phyloP scores from a whole-genome alignment of 2,888 invertebrate species.

The Cosmia pyralina region DNA sequence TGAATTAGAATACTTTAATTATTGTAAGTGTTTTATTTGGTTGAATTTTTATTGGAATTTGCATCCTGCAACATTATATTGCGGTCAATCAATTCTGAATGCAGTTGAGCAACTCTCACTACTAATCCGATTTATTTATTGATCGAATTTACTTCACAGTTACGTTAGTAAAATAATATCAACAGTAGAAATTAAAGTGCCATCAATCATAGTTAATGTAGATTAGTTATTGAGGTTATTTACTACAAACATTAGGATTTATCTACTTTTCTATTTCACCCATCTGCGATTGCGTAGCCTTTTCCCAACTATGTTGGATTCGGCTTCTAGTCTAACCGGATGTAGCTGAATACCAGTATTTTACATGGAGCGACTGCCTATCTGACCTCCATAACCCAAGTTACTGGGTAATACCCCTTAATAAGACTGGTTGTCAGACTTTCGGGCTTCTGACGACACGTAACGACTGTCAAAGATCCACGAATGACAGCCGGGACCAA shows the following conservation, averaged over 20 bases:
- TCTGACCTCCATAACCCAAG: no score
- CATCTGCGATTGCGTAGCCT: no score
- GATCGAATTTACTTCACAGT: background rate
- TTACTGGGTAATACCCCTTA: no score
- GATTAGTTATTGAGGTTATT: background rate
- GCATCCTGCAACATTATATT: background rate
- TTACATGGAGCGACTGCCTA: no score
- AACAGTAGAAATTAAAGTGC: constrained; percentile 4
- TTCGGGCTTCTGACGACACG: no score
- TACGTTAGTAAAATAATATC: background rate
- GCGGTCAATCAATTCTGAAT: background rate
- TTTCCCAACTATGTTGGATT: no score
- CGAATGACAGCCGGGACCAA: no score
- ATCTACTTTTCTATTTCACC: background rate
- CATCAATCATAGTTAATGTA: background rate
- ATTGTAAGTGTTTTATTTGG: constrained; percentile 50
- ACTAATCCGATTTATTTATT: background rate
- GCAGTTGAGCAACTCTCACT: constrained; percentile 4
- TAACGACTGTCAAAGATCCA: no score
- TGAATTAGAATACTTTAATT: constrained; percentile 71
- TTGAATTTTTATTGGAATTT: background rate
- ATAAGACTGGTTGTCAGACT: no score
- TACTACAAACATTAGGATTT: background rate
- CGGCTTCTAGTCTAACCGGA: no score
- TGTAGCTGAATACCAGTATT: no score